Evolutionary conservation across 2,888 invertebrate genomes (phyloP).

Genomic region (Chymomyza fuscimana): DNA sequence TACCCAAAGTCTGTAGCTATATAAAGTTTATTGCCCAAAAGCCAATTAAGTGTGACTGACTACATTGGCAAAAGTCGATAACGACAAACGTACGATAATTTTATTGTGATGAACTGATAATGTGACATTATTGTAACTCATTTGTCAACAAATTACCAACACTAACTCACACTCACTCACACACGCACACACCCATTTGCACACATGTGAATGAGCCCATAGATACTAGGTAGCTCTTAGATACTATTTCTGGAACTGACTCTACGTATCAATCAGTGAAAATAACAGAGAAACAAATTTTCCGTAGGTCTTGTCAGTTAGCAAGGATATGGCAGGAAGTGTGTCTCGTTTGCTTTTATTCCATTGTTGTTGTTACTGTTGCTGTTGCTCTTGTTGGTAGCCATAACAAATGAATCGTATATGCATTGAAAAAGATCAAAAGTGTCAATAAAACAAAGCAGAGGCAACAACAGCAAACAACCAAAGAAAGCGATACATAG

Average conservation of each 20-base stretch:
- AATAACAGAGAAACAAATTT: slow-evolving; percentile 44
- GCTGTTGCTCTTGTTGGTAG: neutral
- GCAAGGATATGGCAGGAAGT: slow-evolving; percentile 16
- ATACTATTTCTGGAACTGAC: slow-evolving; percentile 4
- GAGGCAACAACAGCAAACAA: slow-evolving; percentile 48
- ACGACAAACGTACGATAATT: slow-evolving; percentile 53
- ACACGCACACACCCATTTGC: slow-evolving; percentile 24
- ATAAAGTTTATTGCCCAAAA: neutral
- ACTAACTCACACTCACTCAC: slow-evolving; percentile 26
- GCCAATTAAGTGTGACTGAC: neutral
- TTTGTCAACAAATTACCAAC: slow-evolving; percentile 72
- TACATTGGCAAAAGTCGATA: neutral
- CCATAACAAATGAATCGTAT: slow-evolving; percentile 72
- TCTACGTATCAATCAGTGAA: slow-evolving; percentile 69
- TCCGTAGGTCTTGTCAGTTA: slow-evolving; percentile 3
- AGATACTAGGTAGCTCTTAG: neutral
- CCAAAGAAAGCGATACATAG: slow-evolving; percentile 2
- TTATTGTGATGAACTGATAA: slow-evolving; percentile 74
- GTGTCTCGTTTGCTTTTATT: neutral
- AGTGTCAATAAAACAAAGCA: slow-evolving; percentile 73
- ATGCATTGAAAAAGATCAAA: slow-evolving; percentile 70
- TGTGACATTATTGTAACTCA: slow-evolving; percentile 72
- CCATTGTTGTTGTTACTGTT: neutral
- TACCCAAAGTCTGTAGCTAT: neutral
- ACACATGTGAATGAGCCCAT: slow-evolving; percentile 28